A percentile compares a stretch with the other conserved stretches of the same genome.
Conservation (phyloP, 2,888 invertebrate genomes). For the Rhamphomyia laevipes region DNA sequence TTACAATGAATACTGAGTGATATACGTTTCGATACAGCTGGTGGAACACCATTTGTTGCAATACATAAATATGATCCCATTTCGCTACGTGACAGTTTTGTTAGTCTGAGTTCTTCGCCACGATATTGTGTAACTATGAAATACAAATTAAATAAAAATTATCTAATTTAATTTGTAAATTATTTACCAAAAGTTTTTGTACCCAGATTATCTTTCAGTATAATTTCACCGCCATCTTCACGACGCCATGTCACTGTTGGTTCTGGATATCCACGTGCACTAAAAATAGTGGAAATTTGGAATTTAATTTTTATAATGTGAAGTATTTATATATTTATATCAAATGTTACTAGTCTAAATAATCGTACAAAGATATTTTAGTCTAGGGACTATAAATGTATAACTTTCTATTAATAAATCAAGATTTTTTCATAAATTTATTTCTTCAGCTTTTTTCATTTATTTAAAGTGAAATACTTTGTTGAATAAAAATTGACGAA, state of each 20-base stretch:
- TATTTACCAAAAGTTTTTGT: slow-evolving; percentile 48
- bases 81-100: slow-evolving; percentile 73
- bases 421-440: too few relatives aligned
- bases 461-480: too few relatives aligned
- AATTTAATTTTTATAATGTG: too few relatives aligned
- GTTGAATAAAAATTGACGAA: too few relatives aligned
- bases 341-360: too few relatives aligned
- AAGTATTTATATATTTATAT: too few relatives aligned
- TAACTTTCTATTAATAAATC: too few relatives aligned
- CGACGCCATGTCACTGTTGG: slow-evolving; percentile 74
- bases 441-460: too few relatives aligned
- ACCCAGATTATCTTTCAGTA: slow-evolving; percentile 58
- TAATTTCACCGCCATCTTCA: slow-evolving; percentile 71
- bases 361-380: too few relatives aligned
- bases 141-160: neutral
- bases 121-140: slow-evolving; percentile 53
- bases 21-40: slow-evolving; percentile 79
- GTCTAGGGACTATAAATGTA: too few relatives aligned
- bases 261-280: slow-evolving; percentile 66
- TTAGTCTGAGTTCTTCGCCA: slow-evolving; percentile 62
- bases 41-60: slow-evolving; percentile 78
- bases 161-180: neutral
- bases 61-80: slow-evolving; percentile 89
- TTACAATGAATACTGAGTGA: slow-evolving; percentile 82
- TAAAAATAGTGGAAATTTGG: slow-evolving; percentile 19